Evolutionary conservation across 1,140 invertebrate species (phyloP).

Genomic region (Lucilia sericata): DNA sequence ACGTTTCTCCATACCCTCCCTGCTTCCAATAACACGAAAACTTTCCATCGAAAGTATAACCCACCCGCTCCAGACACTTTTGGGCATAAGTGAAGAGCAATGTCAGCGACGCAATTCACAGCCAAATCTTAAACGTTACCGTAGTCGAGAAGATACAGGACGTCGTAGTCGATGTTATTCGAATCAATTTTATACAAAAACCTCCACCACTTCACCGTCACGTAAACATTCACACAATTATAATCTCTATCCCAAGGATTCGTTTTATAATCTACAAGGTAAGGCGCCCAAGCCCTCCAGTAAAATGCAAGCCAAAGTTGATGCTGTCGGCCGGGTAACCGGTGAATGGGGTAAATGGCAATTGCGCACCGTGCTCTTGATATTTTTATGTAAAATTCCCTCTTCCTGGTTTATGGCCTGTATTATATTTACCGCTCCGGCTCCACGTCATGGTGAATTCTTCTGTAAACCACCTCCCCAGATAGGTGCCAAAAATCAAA

Average conservation of each 20-base stretch:
- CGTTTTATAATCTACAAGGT: conserved; percentile 59
- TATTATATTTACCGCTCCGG: conserved; percentile 67
- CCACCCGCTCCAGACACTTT: neutral
- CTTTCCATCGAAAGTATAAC: conserved; percentile 13
- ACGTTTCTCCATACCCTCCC: conserved; percentile 6
- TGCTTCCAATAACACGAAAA: neutral
- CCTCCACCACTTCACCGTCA: conserved; percentile 34
- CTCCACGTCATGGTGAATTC: conserved; percentile 64
- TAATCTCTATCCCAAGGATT: conserved; percentile 62
- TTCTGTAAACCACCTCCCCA: conserved; percentile 63
- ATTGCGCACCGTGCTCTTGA: conserved; percentile 62
- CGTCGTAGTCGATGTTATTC: neutral
- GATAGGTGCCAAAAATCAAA: conserved; percentile 58
- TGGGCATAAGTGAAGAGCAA: conserved; percentile 34
- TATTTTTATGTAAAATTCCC: conserved; percentile 68
- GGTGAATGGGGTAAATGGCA: conserved; percentile 68
- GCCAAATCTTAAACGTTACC: neutral
- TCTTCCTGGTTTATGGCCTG: conserved; percentile 70
- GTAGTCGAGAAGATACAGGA: neutral
- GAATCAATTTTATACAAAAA: conserved; percentile 31
- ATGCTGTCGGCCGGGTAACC: conserved; percentile 65
- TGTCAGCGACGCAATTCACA: conserved; percentile 26
- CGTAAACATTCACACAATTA: conserved; percentile 50
- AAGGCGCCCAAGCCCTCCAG: conserved; percentile 51
- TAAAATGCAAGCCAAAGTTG: conserved; percentile 65